phyloP scores from a whole-genome alignment of 2,888 invertebrate species.

The Phytoseiulus persimilis region DNA sequence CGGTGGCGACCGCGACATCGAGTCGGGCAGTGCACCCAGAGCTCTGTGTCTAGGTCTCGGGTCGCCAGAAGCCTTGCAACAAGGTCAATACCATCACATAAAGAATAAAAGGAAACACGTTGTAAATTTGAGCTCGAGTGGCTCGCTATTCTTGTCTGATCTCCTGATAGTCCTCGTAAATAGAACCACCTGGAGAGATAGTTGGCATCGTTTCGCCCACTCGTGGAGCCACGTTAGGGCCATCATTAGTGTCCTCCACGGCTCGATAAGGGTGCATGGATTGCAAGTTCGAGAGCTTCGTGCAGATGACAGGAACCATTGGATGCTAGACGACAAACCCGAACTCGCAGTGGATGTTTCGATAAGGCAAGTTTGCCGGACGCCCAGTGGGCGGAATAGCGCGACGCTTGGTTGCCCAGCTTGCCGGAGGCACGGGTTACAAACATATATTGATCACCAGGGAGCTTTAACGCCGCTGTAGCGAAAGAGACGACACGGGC shows the following conservation, averaged over 20 bases:
- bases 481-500: neutral
- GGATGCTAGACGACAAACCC: neutral
- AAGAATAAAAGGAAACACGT: neutral
- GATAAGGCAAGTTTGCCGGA: neutral
- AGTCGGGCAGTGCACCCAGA: neutral
- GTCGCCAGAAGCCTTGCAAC: neutral
- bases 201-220: too few relatives aligned
- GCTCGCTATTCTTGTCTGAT: neutral
- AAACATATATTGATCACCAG: neutral
- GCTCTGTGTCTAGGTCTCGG: slow-evolving; percentile 5
- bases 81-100: neutral
- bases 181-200: neutral
- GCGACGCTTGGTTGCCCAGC: neutral
- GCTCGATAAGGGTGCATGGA: too few relatives aligned
- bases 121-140: neutral
- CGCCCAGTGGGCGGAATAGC: neutral
- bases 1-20: neutral
- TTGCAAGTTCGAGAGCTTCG: neutral
- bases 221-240: too few relatives aligned
- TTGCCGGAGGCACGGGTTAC: neutral
- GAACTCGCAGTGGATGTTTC: neutral
- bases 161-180: neutral
- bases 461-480: neutral
- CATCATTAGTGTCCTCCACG: too few relatives aligned
- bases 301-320: neutral